Base-by-base conservation (phyloP, 2,113 vertebrate species). In the Oreochromis tanganicae region DNA sequence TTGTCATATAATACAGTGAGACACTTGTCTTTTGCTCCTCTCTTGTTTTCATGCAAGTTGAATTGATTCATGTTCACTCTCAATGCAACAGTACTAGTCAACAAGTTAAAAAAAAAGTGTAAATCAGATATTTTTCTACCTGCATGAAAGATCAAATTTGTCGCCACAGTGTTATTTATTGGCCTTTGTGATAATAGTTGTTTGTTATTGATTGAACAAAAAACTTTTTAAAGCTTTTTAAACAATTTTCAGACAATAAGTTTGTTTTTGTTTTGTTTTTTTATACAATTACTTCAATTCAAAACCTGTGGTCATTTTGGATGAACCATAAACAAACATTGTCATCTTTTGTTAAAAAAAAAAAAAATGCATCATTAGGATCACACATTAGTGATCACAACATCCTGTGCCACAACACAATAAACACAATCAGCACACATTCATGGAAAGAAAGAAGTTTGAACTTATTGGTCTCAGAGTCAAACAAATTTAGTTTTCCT, bases 401-500 rank as follows among this genome's bases (percentile, higher is more conserved):
- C n/a, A 13, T 0, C 36, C 7, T 71, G n/a, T 71, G 36, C 36
- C 38, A 71, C 68, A 78, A 78, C 46, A 52, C 43, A 78, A 50
- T 50, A 0, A 78, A 50, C 71, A 19, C 24, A 52, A 32, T 78
- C 46, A 52, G 16, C 2, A 52, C 46, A 50, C 6, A 78, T 32
- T 78, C 46, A 34, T 1, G 24, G 43, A 29, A 75, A 46, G 21
- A 48, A 48, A 27, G 4, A 50, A 29, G 14, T 50, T 78, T 17
- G 6, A 78, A 50, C 16, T 0, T 48, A 32, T 19, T 78, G 16
- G 9, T 78, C 16, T 50, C 16, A 75, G 9, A 24, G 56, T 14
- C 21, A 82, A 66, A 86, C 10, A 48, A 14, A 29, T 82, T 14
- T 34, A 36, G n/a, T 83, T 78, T 75, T 56, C 73, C 48, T 48